Base-by-base conservation (phyloP, 2,797 vertebrate species). In the Lates japonicus region DNA sequence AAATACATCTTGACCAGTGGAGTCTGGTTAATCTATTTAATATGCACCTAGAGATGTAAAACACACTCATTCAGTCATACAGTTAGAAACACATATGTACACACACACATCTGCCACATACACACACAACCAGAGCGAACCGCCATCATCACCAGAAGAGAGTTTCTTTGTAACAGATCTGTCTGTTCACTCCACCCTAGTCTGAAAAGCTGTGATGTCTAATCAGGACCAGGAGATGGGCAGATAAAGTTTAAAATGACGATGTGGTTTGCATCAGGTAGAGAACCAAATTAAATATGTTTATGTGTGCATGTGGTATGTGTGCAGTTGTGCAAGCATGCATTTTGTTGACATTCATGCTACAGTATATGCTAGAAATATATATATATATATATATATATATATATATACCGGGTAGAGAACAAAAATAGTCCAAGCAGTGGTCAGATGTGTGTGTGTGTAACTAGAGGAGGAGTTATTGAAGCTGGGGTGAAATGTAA, bases 231-330 rank as follows among this genome's bases (percentile, higher is more conserved):
- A 83, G 71, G 90, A 92, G 93, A 94, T 94, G 89, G 85, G 83
- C 89, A 94, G 95, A 95, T 95, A 94, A 93, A 90, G 90, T 90
- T 91, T 87, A 90, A 90, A n/a, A 91, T 92, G 92, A 90, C 82
- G 68, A 82, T 87, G 92, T 84, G 93, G 91, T 87, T 92, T 94
- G 94, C 94, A 90, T 73, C 64, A 84, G 83, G 61, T 69, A 58
- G 55, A 49, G 65, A 51, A 58, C 80, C 82, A 70, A 87, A 80
- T 91, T 74, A 86, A 89, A 76, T 17, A 29, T 89, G 71, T 64
- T 62, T 80, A 76, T 74, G 80, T 78, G 68, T 74, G 81, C 78
- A 31, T 70, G 49, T 72, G 29, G 46, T 71, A 37, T 48, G 70
- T 46, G 58, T 80, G 37, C 7, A 16, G 25, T 74, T 61, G 16